Evolutionary conservation across 2,113 vertebrate species (phyloP), one percentile per base, ranked within the genome.

Genomic region (Probosciger aterrimus): DNA sequence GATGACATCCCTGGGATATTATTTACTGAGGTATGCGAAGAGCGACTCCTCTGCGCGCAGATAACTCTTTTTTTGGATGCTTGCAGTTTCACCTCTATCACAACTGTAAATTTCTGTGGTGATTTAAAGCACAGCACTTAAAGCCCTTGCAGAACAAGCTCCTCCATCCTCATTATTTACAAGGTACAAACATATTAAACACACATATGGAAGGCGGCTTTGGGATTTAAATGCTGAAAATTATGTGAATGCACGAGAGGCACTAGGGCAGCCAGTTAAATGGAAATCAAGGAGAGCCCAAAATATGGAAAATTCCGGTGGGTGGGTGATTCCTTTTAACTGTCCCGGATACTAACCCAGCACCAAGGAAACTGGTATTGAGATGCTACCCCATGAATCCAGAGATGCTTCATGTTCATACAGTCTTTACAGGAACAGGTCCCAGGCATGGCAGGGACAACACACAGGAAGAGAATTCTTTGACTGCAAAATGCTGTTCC

Each of bases 381-480:
- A 67, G 81, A 37, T 17, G 18, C 23, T 49, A 4, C 9, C 18
- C 12, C 12, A 37, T 7, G 27, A 31, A 67, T 52, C 6, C 64
- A 37, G 55, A 67, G 39, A 3, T 8, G 25, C 44, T 28, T 85
- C 18, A 7, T 8, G 6, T 22, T 41, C 46, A 12, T 41, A 37
- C 11, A 39, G 1, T n/a, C 33, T 16, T 78, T 35, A 69, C 23
- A 50, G 64, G 67, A 92, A 4, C 30, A 50, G 39, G 35, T 85
- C 28, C 33, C 31, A 41, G 44, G 52, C n/a, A 18, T 0, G 3
- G 39, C 55, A 39, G 0, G 0, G 62, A 16, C 9, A 69, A 19
- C 37, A 73, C 8, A 10, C 62, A 52, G 33, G 47, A 22, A 5
- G 9, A 65, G 39, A 76, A 57, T 35, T 41, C 28, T 43, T 28